Evolutionary conservation across 2,888 invertebrate genomes (phyloP).

Genomic region (Caenorhabditis sp.): DNA sequence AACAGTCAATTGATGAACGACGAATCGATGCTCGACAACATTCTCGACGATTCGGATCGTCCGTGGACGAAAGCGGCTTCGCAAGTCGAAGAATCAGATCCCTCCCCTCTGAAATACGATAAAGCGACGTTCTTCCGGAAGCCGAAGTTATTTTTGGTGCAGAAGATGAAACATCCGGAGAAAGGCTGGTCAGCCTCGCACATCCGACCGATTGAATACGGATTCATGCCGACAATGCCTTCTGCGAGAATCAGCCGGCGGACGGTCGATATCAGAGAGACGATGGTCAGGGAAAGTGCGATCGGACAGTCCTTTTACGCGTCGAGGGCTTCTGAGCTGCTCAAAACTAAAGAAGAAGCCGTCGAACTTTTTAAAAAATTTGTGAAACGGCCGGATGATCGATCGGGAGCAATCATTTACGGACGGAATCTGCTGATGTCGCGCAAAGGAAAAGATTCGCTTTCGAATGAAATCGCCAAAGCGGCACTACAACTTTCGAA

Average conservation of each 20-base stretch:
- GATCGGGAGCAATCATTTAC: conserved; percentile 46
- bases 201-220: conserved; percentile 42
- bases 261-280: not conserved
- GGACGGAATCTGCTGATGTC: conserved; percentile 39
- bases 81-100: conserved; percentile 20
- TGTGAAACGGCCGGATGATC: conserved; percentile 11
- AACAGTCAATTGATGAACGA: not conserved
- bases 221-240: conserved; percentile 44
- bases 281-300: conserved; percentile 7
- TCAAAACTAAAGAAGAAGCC: conserved; percentile 14
- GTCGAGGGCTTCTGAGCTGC: conserved; percentile 16
- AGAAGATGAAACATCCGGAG: conserved; percentile 5
- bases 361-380: conserved; percentile 27
- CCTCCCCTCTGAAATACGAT: not conserved
- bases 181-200: conserved; percentile 14
- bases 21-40: conserved; percentile 33
- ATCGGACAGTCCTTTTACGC: conserved; percentile 33
- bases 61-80: conserved; percentile 35
- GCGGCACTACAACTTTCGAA: conserved; percentile 8
- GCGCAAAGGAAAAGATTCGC: not conserved
- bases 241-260: not conserved
- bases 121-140: conserved; percentile 43
- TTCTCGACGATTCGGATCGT: conserved; percentile 47
- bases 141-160: conserved; percentile 40
- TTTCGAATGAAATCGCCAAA: conserved; percentile 26